Base-by-base conservation (phyloP, 2,888 invertebrate species). In the Dynastes hyllus region DNA sequence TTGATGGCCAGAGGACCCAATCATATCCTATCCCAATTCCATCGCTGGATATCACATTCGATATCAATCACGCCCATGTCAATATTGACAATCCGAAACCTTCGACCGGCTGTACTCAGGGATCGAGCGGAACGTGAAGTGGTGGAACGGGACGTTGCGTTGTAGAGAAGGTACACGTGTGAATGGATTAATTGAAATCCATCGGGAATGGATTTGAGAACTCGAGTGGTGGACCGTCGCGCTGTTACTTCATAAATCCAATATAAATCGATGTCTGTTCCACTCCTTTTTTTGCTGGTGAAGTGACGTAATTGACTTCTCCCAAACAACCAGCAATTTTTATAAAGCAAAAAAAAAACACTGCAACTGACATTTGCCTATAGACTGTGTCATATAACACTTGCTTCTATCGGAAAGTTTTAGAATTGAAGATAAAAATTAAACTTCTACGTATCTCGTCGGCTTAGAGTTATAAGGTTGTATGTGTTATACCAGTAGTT, bases 131-230 rank as follows among this genome's bases (percentile, higher is more conserved):
- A 55, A 16, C 16, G 16, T 16, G n/a, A 55, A 55, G 53, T 6
- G 16, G 16, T 16, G 53, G 53, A 16, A n/a, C 6, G 53, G n/a
- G 16, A 16, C 16, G n/a, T 55, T n/a, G 51, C 51, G 11, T 51
- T 55, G 13, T 16, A 55, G 16, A 55, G 5, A 2, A 13, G 8
- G 53, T 55, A 16, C 16, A 55, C 53, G 16, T 55, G 53, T n/a
- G 16, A 55, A 55, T 55, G 53, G 53, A 55, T 55, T 55, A 55
- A 55, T 55, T 55, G 53, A 55, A 55, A 55, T 55, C 53, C 53
- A 16, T 55, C 53, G 53, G 53, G 53, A 55, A 55, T 55, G 53
- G n/a, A 55, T 55, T 55, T 55, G 2, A n/a, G n/a, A 55, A 13
- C 53, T n/a, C 53, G 53, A 55, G 53, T 55, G 16, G n/a, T 13